Conservation (phyloP, 2,113 vertebrate species). For the Chaenocephalus aceratus region DNA sequence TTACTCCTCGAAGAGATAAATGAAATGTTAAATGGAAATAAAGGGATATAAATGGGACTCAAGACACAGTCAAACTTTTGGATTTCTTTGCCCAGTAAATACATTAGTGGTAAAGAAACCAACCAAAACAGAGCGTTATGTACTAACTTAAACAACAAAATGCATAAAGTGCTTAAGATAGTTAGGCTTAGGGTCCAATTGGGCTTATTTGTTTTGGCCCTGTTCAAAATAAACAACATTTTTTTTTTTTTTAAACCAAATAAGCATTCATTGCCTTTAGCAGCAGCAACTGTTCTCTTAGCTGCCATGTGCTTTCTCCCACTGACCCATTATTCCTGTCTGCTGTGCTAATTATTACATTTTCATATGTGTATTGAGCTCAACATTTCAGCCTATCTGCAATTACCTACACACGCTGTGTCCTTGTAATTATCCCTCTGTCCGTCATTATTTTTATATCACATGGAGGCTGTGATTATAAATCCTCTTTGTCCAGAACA, state of each 20-base stretch:
- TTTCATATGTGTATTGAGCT: constrained; percentile 20
- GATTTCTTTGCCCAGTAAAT: background rate
- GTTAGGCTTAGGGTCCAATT: too few species aligned
- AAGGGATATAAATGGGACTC: constrained; percentile 2
- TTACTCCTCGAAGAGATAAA: constrained; percentile 7
- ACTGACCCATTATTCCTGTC: constrained; percentile 2
- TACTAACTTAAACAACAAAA: background rate
- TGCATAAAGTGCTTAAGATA: background rate
- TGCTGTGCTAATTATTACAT: constrained; percentile 29
- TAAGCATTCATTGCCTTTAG: background rate
- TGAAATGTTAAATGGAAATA: background rate
- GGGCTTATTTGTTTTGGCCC: background rate
- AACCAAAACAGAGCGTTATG: background rate
- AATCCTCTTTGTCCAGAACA: constrained; percentile 12
- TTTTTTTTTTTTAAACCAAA: background rate
- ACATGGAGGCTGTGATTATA: constrained; percentile 35
- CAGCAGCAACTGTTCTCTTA: background rate
- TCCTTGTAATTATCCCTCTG: constrained; percentile 39
- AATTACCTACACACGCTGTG: constrained; percentile 32
- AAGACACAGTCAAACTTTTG: background rate
- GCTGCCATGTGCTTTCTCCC: background rate
- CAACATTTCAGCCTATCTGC: constrained; percentile 30
- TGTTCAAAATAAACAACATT: background rate
- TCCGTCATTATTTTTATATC: constrained; percentile 36
- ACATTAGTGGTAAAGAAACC: background rate